Conservation (phyloP, 2,113 vertebrate genomes). For the Equus quagga region DNA sequence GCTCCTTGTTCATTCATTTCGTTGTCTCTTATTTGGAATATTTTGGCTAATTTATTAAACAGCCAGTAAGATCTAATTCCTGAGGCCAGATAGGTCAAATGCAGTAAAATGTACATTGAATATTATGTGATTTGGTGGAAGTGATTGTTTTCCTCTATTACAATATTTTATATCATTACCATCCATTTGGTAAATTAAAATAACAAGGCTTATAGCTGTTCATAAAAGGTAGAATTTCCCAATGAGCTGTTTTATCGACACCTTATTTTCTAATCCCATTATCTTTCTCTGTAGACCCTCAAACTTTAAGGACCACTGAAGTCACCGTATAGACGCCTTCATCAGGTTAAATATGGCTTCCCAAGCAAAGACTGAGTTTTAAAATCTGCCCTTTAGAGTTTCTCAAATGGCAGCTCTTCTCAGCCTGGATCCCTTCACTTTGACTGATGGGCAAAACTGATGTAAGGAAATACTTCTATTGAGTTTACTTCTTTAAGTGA, state of each 20-base stretch:
- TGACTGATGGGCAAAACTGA: slow-evolving; percentile 56
- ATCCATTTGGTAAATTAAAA: slow-evolving; percentile 39
- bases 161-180: neutral
- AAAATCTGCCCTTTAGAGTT: slow-evolving; percentile 42
- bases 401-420: slow-evolving; percentile 53
- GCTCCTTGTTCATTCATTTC: neutral
- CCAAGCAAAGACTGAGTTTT: neutral
- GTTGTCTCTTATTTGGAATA: neutral
- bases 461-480: slow-evolving; percentile 56
- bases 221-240: neutral
- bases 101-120: neutral
- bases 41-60: neutral
- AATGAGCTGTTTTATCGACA: slow-evolving; percentile 5
- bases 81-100: neutral
- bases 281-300: slow-evolving; percentile 68
- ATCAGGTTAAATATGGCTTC: slow-evolving; percentile 55
- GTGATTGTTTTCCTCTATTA: slow-evolving; percentile 2
- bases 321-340: slow-evolving; percentile 35
- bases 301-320: slow-evolving; percentile 68
- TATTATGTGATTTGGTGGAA: neutral
- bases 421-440: slow-evolving; percentile 42
- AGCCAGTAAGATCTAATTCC: slow-evolving; percentile 7
- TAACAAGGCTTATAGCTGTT: neutral
- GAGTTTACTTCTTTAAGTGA: slow-evolving; percentile 77
- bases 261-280: slow-evolving; percentile 76